Evolutionary conservation across 2,888 invertebrate species (phyloP).

Genomic region (Halictus quadricinctus): DNA sequence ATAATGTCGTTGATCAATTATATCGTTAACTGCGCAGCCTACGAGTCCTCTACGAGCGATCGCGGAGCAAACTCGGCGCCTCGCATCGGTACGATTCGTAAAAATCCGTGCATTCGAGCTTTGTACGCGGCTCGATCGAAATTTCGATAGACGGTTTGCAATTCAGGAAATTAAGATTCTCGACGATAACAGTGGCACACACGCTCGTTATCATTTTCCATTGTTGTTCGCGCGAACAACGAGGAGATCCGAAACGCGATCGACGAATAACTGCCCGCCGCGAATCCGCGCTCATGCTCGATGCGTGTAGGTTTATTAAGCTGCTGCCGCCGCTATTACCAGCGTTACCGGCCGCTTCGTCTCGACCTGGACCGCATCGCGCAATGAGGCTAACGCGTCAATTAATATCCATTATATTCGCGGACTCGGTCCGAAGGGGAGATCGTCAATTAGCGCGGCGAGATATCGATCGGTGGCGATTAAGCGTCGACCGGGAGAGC

Average conservation of each 20-base stretch:
- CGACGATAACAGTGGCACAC: conserved; percentile 9
- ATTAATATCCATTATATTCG: conserved; percentile 70
- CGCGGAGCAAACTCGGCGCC: conserved; percentile 12
- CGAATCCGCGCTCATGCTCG: neutral
- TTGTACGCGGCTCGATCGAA: conserved; percentile 6
- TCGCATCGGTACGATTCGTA: neutral
- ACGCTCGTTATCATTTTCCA: neutral
- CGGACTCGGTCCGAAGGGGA: conserved; percentile 38
- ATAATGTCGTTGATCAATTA: conserved; percentile 54
- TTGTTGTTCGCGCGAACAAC: neutral
- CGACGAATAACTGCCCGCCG: no score
- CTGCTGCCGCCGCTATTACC: neutral
- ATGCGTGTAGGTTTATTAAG: conserved; percentile 35
- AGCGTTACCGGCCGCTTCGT: neutral
- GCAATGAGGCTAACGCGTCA: conserved; percentile 70
- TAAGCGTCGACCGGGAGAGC: conserved; percentile 48
- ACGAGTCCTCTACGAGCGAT: conserved; percentile 24
- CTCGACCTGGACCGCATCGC: neutral
- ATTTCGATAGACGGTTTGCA: conserved; percentile 40
- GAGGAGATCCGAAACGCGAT: neutral
- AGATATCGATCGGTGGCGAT: conserved; percentile 64
- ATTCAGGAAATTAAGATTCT: conserved; percentile 40
- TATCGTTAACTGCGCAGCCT: conserved; percentile 37
- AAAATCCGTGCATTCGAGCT: neutral
- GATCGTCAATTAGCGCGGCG: conserved; percentile 64